phyloP scores from a whole-genome alignment of 2,797 vertebrate species.

The Crenichthys baileyi region DNA sequence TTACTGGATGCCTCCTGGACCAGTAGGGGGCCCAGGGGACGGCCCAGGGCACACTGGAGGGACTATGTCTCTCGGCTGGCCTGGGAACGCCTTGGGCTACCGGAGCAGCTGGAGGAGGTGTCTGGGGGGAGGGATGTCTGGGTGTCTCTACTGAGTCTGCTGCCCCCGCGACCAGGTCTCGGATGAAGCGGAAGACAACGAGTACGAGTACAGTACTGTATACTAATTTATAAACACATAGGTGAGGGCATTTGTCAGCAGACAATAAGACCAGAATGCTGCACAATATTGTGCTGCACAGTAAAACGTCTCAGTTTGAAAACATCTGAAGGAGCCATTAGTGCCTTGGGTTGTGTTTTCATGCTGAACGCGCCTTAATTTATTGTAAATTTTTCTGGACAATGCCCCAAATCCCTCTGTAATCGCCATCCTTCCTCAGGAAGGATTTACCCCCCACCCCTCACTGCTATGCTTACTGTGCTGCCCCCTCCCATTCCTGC shows the following conservation, averaged over 20 bases:
- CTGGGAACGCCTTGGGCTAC: no score
- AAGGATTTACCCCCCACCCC: slow-evolving; percentile 14
- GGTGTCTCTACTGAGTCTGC: no score
- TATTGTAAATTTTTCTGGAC: slow-evolving; percentile 50
- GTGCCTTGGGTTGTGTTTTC: slow-evolving; percentile 35
- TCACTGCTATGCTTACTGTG: slow-evolving; percentile 23
- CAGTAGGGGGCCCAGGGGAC: no score
- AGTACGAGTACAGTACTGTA: neutral
- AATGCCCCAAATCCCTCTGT: slow-evolving; percentile 63
- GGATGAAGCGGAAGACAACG: no score
- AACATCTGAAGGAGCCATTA: slow-evolving; percentile 23
- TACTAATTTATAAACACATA: slow-evolving; percentile 28
- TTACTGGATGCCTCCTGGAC: no score
- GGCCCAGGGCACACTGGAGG: no score
- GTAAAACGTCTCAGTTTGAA: slow-evolving; percentile 16
- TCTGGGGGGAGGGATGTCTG: no score
- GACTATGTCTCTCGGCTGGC: no score
- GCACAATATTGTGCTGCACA: slow-evolving; percentile 1
- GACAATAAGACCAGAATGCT: neutral
- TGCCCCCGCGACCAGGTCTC: no score
- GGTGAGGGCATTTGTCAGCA: slow-evolving; percentile 1
- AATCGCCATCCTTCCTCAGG: slow-evolving; percentile 57
- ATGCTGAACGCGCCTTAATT: slow-evolving; percentile 46
- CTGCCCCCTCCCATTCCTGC: slow-evolving; percentile 37
- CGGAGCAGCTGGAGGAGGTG: no score